Evolutionary conservation across 1,140 invertebrate species (phyloP).

Genomic region (Cyclina sinensis): DNA sequence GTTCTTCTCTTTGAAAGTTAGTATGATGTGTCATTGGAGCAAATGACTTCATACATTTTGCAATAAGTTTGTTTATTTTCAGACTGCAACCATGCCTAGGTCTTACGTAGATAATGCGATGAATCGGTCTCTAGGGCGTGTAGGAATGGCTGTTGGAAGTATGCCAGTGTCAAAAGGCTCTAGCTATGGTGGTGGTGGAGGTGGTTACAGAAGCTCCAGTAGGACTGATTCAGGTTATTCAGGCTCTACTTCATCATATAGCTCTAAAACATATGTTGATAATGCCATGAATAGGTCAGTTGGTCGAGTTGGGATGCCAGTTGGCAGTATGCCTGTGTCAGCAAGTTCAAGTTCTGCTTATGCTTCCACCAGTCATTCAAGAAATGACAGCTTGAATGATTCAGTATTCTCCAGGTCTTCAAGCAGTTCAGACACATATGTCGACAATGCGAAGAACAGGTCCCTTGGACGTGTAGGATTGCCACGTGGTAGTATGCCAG

Average conservation of each 20-base stretch:
- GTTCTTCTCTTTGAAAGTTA: no score
- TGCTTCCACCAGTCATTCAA: no score
- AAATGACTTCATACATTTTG: no score
- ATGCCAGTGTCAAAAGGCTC: slow-evolving; percentile 43
- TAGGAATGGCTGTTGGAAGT: slow-evolving; percentile 70
- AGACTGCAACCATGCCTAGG: slow-evolving; percentile 53
- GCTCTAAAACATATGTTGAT: slow-evolving; percentile 71
- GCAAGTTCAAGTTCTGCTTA: neutral
- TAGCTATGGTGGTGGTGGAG: neutral
- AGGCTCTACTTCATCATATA: neutral
- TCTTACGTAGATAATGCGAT: slow-evolving; percentile 71
- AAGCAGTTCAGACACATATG: slow-evolving; percentile 23
- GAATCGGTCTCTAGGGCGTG: slow-evolving; percentile 72
- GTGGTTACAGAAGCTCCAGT: neutral
- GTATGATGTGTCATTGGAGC: no score
- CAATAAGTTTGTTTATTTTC: neutral
- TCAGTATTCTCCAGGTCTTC: neutral
- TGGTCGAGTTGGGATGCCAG: slow-evolving; percentile 69
- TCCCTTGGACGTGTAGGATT: slow-evolving; percentile 56
- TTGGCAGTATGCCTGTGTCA: slow-evolving; percentile 65
- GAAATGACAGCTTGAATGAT: no score
- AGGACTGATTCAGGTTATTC: neutral
- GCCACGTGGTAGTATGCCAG: slow-evolving; percentile 46
- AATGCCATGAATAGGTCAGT: slow-evolving; percentile 70
- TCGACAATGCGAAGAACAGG: slow-evolving; percentile 65